Percentiles rank a stretch among this genome's conserved stretches.
Evolutionary conservation across 2,113 vertebrate genomes (phyloP).

Genomic region (Phylloscopus whistleri): DNA sequence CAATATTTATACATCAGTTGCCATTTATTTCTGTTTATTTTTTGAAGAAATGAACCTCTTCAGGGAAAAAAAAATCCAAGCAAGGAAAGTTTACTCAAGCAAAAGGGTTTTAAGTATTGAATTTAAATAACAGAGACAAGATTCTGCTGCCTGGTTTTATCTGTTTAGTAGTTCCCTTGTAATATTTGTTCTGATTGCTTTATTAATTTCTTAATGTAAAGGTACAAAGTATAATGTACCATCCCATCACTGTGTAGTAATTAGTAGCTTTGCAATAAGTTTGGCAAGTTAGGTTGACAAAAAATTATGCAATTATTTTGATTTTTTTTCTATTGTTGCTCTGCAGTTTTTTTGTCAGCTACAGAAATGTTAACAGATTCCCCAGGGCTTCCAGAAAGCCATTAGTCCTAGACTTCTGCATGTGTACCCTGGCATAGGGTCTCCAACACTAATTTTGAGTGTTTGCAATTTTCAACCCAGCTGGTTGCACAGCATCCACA

Average conservation of each 20-base stretch:
- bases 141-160: not conserved
- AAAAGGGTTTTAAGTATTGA: not conserved
- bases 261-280: not conserved
- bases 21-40: not conserved
- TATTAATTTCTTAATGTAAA: not conserved
- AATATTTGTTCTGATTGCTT: not conserved
- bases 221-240: not conserved
- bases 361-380: not conserved
- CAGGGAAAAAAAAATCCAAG: not conserved
- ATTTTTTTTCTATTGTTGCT: not conserved
- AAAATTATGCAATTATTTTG: not conserved
- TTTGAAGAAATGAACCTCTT: not conserved
- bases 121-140: not conserved
- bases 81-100: not conserved
- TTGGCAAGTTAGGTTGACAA: not conserved
- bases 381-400: not conserved
- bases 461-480: slow-evolving; percentile 23
- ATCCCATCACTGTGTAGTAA: not conserved
- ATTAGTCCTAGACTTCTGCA: not conserved
- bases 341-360: not conserved
- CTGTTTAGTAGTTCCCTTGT: not conserved
- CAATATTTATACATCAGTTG: not conserved
- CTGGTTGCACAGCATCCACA: not conserved
- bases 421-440: not conserved
- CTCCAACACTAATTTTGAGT: not conserved